These are phyloP conservation scores for Cirrhinus molitorella DNA, from an alignment of 2,797 vertebrate species.

Conservation along the genomic window DNA sequence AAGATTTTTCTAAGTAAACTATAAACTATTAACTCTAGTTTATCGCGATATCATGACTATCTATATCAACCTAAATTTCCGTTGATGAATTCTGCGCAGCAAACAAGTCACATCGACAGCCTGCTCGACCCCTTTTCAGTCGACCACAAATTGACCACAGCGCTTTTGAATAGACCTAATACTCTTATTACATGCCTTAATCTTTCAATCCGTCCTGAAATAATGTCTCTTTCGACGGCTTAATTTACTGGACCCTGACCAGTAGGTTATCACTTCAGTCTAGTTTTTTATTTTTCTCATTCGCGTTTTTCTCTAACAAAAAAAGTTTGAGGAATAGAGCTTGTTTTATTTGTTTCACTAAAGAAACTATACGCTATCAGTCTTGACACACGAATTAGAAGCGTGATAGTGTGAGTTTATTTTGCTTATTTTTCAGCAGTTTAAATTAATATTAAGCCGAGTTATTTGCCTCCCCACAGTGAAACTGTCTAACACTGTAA, in stretches of 20 bases:
- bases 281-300: slow-evolving; percentile 48
- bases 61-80: slow-evolving; percentile 57
- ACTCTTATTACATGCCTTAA: slow-evolving; percentile 87
- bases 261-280: slow-evolving; percentile 71
- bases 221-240: slow-evolving; percentile 82
- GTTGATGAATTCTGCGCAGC: slow-evolving; percentile 53
- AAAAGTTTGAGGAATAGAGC: background rate
- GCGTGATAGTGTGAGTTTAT: background rate
- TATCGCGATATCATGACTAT: slow-evolving; percentile 62
- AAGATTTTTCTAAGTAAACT: background rate
- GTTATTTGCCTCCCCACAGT: background rate
- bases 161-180: slow-evolving; percentile 76
- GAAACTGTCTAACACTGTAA: background rate
- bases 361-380: background rate
- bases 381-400: no score
- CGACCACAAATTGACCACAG: slow-evolving; percentile 71
- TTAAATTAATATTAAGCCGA: background rate
- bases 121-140: slow-evolving; percentile 53
- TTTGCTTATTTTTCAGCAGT: background rate
- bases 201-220: slow-evolving; percentile 85
- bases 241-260: slow-evolving; percentile 79
- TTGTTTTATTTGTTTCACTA: background rate
- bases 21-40: slow-evolving; percentile 2
- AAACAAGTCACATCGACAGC: slow-evolving; percentile 1
- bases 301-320: background rate